These are phyloP conservation scores for Phaenicophaeus curvirostris DNA, from an alignment of 2,797 vertebrate genomes.

Conservation along the genomic window DNA sequence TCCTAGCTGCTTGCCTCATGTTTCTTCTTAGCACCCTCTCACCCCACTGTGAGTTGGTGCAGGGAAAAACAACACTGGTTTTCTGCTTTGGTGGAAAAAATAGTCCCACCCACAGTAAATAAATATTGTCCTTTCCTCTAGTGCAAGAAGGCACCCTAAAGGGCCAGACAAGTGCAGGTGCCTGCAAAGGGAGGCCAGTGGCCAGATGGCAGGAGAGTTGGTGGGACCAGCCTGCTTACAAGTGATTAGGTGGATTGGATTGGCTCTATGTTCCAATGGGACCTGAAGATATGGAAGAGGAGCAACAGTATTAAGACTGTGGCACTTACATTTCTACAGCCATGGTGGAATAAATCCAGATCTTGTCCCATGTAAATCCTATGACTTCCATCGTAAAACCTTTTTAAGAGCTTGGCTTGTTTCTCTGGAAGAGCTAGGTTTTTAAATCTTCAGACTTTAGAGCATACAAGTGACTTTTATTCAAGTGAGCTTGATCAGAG, in stretches of 20 bases:
- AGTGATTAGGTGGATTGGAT: fast-evolving
- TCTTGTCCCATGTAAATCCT: neutral
- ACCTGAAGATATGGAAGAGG: neutral
- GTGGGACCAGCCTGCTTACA: neutral
- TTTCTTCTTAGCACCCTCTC: neutral
- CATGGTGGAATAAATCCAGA: neutral
- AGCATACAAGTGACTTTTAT: neutral
- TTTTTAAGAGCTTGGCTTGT: neutral
- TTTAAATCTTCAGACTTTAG: neutral
- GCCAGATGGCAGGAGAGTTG: too few relatives aligned
- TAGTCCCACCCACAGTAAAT: neutral
- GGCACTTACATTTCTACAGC: neutral
- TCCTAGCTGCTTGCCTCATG: neutral
- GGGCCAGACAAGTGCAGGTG: neutral
- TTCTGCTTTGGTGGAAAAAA: neutral
- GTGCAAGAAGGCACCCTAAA: neutral
- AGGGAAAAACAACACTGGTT: neutral
- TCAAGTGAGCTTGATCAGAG: neutral
- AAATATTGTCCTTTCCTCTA: neutral
- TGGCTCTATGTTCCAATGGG: neutral
- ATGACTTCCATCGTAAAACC: neutral
- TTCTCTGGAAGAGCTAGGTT: neutral
- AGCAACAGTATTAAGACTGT: neutral
- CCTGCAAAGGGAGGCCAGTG: neutral
- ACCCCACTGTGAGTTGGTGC: neutral